Evolutionary conservation across 2,888 invertebrate genomes (phyloP).

Genomic region (Ormyrus pomaceus): DNA sequence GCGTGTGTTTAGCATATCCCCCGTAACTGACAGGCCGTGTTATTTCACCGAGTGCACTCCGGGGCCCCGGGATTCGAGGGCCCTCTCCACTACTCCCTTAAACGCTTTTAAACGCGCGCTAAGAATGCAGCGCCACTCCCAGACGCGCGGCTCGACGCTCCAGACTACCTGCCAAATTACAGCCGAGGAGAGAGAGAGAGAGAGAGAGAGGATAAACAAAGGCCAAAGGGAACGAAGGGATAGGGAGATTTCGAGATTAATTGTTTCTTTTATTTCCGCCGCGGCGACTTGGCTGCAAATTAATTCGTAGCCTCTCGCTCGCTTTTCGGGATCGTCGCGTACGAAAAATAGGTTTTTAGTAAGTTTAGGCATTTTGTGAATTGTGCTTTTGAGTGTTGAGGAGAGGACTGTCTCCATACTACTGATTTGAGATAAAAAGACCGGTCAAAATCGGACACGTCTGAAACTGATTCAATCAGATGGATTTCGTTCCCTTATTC

Average conservation of each 20-base stretch:
- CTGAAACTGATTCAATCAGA: no score
- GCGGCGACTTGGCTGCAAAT: no score
- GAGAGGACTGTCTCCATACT: no score
- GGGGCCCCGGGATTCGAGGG: constrained; percentile 61
- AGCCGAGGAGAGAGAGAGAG: neutral
- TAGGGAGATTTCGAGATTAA: neutral
- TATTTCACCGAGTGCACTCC: constrained; percentile 71
- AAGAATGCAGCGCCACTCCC: constrained; percentile 51
- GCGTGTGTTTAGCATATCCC: constrained; percentile 71
- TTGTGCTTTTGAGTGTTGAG: no score
- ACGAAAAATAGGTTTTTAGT: no score
- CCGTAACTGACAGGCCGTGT: constrained; percentile 71
- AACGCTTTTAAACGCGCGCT: constrained; percentile 70
- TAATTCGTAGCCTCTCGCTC: no score
- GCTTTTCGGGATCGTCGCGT: no score
- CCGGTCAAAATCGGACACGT: no score
- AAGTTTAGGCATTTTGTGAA: no score
- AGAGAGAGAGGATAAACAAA: constrained; percentile 9
- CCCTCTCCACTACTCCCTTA: constrained; percentile 61
- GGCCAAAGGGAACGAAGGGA: neutral
- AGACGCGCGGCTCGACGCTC: neutral
- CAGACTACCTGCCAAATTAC: constrained; percentile 39
- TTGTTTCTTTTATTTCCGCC: no score
- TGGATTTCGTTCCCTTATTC: no score
- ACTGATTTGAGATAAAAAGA: no score